Evolutionary conservation across 2,797 vertebrate genomes (phyloP), one percentile per base, ranked within the genome.

Genomic region (Amphiprion clarkii): DNA sequence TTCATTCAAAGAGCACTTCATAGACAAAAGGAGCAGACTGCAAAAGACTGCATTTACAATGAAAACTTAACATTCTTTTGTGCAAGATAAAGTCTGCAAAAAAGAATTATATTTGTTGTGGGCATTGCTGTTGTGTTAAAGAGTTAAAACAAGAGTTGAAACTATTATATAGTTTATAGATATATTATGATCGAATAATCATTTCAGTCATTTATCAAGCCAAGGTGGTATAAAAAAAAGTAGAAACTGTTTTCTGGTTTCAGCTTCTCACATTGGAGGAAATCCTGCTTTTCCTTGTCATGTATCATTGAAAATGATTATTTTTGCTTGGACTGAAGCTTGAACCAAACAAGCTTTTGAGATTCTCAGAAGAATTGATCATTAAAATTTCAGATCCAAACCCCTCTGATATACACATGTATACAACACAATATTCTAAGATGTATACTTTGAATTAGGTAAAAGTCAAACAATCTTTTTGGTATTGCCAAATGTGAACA

Each of bases 1-100:
- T 56, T 63, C 27, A 58, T 69, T 66, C 40, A 66, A 59, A 81
- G 33, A 68, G 6, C 31, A 60, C 65, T 66, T 71, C 19, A 66
- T 48, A 19, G 58, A 77, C 53, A 25, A 68, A 33, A 33, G 33
- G 25, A 53, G 13, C 12, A 39, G 17, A 25, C 36, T n/a, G 17
- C 3, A 63, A 51, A 74, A 55, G 29, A 56, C 36, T 39, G 25
- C 25, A 27, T 62, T 60, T 42, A 44, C 66, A 71, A 23, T 21
- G 6, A 8, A 42, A 17, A 48, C 19, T 5, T 19, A 3, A 17
- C 1, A 27, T 17, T 17, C 19, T 48, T 48, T 13, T 52, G 12
- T 52, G 10, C n/a, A 46, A 49, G 40, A 68, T 36, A 53, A 49
- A n/a, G 19, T 40, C 16, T 51, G 55, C n/a, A 44, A 27, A 23